These are phyloP conservation scores for Lagorchestes hirsutus DNA, from an alignment of 2,797 vertebrate genomes.

Conservation along the genomic window DNA sequence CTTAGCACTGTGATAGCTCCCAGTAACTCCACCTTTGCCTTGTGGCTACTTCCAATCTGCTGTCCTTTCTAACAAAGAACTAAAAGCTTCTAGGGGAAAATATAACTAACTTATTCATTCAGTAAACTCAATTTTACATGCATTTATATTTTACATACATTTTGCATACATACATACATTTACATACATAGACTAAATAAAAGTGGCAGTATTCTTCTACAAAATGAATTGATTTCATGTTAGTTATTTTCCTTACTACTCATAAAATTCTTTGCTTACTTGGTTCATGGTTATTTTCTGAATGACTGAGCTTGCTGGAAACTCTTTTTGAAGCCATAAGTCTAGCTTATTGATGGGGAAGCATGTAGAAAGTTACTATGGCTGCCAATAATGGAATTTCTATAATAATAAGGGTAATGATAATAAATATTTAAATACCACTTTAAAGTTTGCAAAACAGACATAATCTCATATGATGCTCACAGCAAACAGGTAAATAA, in stretches of 20 bases:
- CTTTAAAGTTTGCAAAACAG: neutral
- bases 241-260: neutral
- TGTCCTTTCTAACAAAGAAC: neutral
- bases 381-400: neutral
- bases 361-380: neutral
- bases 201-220: neutral
- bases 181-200: neutral
- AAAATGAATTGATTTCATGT: neutral
- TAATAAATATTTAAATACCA: neutral
- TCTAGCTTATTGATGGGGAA: neutral
- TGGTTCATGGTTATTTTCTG: neutral
- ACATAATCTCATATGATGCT: neutral
- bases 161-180: too few relatives aligned
- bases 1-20: neutral
- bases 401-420: neutral
- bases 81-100: neutral
- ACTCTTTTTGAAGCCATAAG: neutral
- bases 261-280: neutral
- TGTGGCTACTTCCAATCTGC: neutral
- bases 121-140: neutral
- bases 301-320: neutral
- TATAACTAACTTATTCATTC: neutral
- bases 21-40: neutral
- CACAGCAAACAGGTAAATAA: neutral
- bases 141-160: neutral